A percentile compares a stretch with the other conserved stretches of the same genome.
Conservation (phyloP, 2,888 invertebrate genomes). For the Stratiomys singularior region DNA sequence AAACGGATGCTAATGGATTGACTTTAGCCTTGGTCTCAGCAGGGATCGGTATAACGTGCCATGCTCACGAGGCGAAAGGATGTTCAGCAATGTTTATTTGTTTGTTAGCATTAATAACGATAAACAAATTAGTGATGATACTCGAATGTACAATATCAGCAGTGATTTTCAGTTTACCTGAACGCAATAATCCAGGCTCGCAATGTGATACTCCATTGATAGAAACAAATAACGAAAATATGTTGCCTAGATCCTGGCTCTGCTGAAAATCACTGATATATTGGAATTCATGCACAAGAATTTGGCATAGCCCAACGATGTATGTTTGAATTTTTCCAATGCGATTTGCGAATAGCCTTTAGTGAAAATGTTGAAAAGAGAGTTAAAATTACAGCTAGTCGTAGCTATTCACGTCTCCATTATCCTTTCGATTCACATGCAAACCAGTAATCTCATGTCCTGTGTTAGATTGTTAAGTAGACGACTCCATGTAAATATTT, state of each 20-base stretch:
- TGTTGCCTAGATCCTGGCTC: not conserved
- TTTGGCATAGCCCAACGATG: conserved; percentile 40
- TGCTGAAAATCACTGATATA: not conserved
- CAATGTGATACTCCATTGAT: not conserved
- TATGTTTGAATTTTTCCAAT: conserved; percentile 8
- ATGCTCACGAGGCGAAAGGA: too few relatives aligned
- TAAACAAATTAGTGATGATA: too few relatives aligned
- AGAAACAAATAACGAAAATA: not conserved
- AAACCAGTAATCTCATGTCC: conserved; percentile 39
- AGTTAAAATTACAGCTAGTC: conserved; percentile 14
- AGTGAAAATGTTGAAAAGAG: conserved; percentile 14
- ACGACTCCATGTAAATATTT: conserved; percentile 35
- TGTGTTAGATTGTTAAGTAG: conserved; percentile 42
- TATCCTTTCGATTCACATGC: not conserved
- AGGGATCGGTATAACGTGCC: too few relatives aligned
- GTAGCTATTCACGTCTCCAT: conserved; percentile 15
- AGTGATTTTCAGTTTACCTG: too few relatives aligned
- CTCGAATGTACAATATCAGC: too few relatives aligned
- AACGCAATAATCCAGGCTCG: too few relatives aligned
- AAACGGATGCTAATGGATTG: conserved; percentile 63
- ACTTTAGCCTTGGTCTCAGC: conserved; percentile 53
- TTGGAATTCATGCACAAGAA: conserved; percentile 16
- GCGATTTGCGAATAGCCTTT: conserved; percentile 32
- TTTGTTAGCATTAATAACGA: too few relatives aligned
- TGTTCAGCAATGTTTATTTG: too few relatives aligned